A percentile compares a stretch with the other conserved stretches of the same genome.
These are phyloP conservation scores for Oreotrochilus melanogaster DNA, from an alignment of 2,113 vertebrate species.

Conservation along the genomic window DNA sequence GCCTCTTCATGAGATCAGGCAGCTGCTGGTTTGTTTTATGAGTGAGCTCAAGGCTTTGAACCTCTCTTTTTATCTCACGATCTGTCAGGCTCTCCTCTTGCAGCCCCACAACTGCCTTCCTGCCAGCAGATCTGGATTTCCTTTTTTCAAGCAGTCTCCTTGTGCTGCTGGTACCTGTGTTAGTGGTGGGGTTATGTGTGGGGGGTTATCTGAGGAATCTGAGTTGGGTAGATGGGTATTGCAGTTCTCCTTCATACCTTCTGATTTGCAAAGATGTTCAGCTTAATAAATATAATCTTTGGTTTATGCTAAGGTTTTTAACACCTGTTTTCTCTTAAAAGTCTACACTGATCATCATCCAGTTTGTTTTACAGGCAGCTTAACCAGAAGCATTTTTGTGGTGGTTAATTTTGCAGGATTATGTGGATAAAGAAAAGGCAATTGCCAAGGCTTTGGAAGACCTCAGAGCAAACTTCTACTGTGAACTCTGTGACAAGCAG, in stretches of 20 bases:
- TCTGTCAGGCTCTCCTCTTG: not conserved
- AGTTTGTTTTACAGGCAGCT: not conserved
- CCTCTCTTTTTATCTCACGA: not conserved
- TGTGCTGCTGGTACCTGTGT: not conserved
- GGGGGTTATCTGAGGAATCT: not conserved
- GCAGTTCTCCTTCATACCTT: not conserved
- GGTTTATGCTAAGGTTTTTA: not conserved
- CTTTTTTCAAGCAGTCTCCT: not conserved
- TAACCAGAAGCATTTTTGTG: not conserved
- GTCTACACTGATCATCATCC: not conserved
- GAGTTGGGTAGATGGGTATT: accelerated
- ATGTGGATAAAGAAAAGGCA: conserved; percentile 96
- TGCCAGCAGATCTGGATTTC: not conserved
- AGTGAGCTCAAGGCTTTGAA: not conserved
- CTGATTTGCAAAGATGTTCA: not conserved
- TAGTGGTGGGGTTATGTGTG: no score
- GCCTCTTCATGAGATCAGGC: not conserved
- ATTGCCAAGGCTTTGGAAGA: conserved; percentile 98
- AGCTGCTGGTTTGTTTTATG: not conserved
- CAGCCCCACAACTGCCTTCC: not conserved
- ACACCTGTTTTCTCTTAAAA: not conserved
- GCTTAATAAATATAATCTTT: not conserved
- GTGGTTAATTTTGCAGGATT: conserved; percentile 83
- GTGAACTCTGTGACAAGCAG: conserved; percentile 98
- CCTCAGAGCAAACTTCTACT: conserved; percentile 98